phyloP scores from a whole-genome alignment of 2,797 vertebrate species.

The Amniataba percoides region DNA sequence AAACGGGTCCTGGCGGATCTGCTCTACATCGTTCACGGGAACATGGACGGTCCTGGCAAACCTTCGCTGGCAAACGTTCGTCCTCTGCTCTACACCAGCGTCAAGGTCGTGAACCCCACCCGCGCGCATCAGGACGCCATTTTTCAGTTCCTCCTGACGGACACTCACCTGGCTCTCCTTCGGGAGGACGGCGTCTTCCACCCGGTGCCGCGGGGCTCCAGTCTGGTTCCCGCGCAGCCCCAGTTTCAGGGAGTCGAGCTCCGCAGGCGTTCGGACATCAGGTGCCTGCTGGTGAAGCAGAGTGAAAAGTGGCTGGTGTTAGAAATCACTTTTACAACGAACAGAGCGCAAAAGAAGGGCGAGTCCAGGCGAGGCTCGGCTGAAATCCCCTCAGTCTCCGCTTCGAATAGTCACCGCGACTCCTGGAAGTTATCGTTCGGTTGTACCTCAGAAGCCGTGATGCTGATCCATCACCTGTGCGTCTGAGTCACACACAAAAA shows the following conservation, averaged over 20 bases:
- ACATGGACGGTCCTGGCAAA: slow-evolving; percentile 76
- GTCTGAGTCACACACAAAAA: slow-evolving; percentile 22
- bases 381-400: background rate
- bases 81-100: slow-evolving; percentile 85
- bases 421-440: slow-evolving; percentile 76
- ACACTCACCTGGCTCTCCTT: slow-evolving; percentile 85
- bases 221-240: slow-evolving; percentile 42
- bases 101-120: slow-evolving; percentile 66
- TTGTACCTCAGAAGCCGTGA: slow-evolving; percentile 65
- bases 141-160: slow-evolving; percentile 83
- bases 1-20: slow-evolving; percentile 85
- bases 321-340: slow-evolving; percentile 82
- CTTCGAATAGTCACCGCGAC: background rate
- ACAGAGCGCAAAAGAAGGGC: background rate
- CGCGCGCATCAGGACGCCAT: slow-evolving; percentile 12
- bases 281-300: slow-evolving; percentile 77
- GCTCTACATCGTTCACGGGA: slow-evolving; percentile 87
- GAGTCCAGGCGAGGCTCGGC: background rate
- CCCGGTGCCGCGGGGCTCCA: slow-evolving; percentile 45
- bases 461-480: slow-evolving; percentile 69
- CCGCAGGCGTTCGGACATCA: slow-evolving; percentile 74
- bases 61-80: slow-evolving; percentile 80
- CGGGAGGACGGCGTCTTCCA: slow-evolving; percentile 77
- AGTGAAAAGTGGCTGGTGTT: slow-evolving; percentile 72
- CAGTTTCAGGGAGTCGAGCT: slow-evolving; percentile 79